Evolutionary conservation across 2,888 invertebrate species (phyloP), one percentile per base, ranked within the genome.

Genomic region (Eupeodes luniger): DNA sequence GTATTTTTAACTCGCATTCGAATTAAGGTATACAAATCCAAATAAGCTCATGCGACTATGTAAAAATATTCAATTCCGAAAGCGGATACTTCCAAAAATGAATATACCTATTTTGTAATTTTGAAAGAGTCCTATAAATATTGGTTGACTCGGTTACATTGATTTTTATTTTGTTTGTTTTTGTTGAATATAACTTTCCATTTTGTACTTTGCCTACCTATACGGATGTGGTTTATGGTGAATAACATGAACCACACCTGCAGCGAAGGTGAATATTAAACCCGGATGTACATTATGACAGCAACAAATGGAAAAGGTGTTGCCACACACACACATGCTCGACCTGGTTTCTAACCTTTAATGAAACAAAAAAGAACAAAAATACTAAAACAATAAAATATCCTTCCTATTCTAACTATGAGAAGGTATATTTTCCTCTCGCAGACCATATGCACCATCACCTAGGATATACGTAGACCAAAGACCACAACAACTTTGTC

Each of bases 401-500:
- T 76, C 53, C 62, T 72, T 59, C 53, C 61, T 57, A 5, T 9
- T 11, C 4, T 47, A 57, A 11, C 11, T 27, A 27, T 40, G 40
- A 2, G 34, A 47, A 40, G 61, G 55, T 47, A 27, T 7, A 57
- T 49, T 11, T 19, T 66, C 44, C 36, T 51, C n/a, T 51, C 27
- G 10, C 47, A 64, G 66, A 36, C 57, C 27, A 27, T 27, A 27
- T 27, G 40, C 40, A 40, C 40, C 34, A 2, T 40, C 7, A 36
- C 53, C 5, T 55, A 55, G 12, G 27, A 44, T 27, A 27, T 27
- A 40, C 40, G 6, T 40, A 47, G 16, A 19, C 4, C 69, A 27
- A 57, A 70, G 64, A 74, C 86, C 86, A 79, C 75, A 86, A 82
- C 47, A 82, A 82, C 62, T 79, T 61, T 75, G 78, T 78, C 53